Evolutionary conservation across 2,113 vertebrate genomes (phyloP).

Genomic region (Antidorcas marsupialis): DNA sequence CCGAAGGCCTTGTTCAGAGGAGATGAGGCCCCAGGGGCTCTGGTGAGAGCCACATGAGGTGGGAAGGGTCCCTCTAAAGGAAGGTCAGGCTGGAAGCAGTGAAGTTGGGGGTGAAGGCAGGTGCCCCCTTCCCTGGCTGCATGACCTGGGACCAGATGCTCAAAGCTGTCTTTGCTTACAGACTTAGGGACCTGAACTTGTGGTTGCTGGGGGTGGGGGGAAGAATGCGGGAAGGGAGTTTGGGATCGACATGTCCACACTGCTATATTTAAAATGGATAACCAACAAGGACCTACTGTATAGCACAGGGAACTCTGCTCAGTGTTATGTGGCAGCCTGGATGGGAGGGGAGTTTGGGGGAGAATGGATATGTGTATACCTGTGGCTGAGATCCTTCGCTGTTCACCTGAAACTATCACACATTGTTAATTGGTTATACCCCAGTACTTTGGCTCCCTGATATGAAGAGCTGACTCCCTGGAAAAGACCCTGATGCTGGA

Average conservation of each 20-base stretch:
- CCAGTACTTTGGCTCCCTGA: neutral
- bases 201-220: neutral
- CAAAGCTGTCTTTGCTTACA: neutral
- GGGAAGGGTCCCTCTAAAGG: neutral
- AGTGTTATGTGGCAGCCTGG: neutral
- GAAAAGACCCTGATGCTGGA: neutral
- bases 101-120: fast-evolving
- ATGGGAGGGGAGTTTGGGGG: neutral
- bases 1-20: neutral
- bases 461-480: neutral
- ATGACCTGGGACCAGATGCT: neutral
- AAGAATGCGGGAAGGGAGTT: neutral
- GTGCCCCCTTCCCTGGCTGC: neutral
- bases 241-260: neutral
- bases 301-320: neutral
- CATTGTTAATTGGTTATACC: neutral
- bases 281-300: neutral
- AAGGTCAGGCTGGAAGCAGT: neutral
- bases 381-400: neutral
- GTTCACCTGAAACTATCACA: neutral
- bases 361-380: neutral
- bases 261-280: neutral
- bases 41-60: neutral
- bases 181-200: neutral
- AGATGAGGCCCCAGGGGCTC: neutral